Evolutionary conservation across 2,888 invertebrate genomes (phyloP), one percentile per base, ranked within the genome.

Genomic region (Hetaerina titia): DNA sequence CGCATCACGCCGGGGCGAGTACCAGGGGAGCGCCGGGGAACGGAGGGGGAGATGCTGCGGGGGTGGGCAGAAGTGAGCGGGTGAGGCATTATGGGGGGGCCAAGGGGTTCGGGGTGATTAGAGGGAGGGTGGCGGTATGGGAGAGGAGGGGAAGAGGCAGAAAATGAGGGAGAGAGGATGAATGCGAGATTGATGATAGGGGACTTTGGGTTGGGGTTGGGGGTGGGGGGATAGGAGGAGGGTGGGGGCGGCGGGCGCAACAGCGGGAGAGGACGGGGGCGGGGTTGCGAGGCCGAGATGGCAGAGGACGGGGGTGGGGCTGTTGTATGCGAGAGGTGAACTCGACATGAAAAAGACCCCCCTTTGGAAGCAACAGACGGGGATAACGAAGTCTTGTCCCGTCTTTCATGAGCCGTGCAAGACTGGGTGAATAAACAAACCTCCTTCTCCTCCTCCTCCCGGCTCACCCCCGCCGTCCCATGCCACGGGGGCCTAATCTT

Each of bases 1-100:
- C 88, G 74, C 25, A 56, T 90, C 90, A 74, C 90, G 58, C 81
- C 81, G 56, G 74, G 63, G 58, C 89, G 95, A 94, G 95, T 88
- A 81, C 74, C 95, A 95, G 95, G 95, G 94, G 95, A 95, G 95
- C 95, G 95, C 95, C 95, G 95, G 95, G 95, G 95, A 95, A 95
- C 95, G 95, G 96, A 95, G 96, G 96, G 95, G 95, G 95, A 95
- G 95, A 96, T 92, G 87, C 87, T 60, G 60, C 17, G 87, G 58
- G 22, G 31, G 89, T 56, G 8, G 19, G 19, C 19, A 58, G 87
- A 15, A 69, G 58, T 7, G 94, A 60, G 57, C 31, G 90, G 13
- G 95, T 58, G 89, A 17, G 88, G 94, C 22, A 63, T 5, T 63
- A 57, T 25, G 88, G 87, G 58, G 64, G 45, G 81, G 81, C 57